Evolutionary conservation across 2,113 vertebrate species (phyloP).

Genomic region (Daboia siamensis): DNA sequence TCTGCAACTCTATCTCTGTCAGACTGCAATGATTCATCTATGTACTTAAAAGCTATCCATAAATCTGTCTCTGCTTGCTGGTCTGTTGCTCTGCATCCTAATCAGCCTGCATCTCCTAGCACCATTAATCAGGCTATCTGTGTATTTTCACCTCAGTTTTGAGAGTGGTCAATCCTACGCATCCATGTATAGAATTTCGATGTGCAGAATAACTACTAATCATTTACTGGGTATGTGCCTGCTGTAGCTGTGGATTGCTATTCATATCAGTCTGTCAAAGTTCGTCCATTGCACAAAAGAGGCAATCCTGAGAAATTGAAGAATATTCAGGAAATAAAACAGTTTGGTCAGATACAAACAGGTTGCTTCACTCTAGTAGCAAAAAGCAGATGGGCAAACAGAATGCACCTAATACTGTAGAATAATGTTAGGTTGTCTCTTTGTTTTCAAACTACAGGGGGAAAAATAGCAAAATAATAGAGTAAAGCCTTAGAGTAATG

Average conservation of each 20-base stretch:
- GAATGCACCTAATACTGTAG: no score
- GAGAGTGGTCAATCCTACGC: not conserved
- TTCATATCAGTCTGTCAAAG: conserved; percentile 8
- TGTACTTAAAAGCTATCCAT: conserved; percentile 33
- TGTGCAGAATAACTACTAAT: conserved; percentile 1
- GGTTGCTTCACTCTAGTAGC: not conserved
- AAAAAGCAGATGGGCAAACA: not conserved
- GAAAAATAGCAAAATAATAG: not conserved
- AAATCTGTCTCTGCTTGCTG: conserved; percentile 7
- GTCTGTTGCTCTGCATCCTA: not conserved
- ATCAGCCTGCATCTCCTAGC: conserved; percentile 23
- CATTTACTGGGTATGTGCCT: not conserved
- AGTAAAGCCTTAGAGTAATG: not conserved
- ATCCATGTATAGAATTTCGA: not conserved
- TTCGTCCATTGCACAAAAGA: not conserved
- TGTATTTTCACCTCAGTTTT: conserved; percentile 22
- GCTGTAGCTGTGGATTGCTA: not conserved
- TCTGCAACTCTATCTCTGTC: conserved; percentile 13
- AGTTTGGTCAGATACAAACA: not conserved
- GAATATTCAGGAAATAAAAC: not conserved
- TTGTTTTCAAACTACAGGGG: not conserved
- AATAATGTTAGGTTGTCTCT: not conserved
- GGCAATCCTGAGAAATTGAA: not conserved
- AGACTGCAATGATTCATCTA: conserved; percentile 27
- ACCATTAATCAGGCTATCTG: conserved; percentile 23